These are phyloP conservation scores for Dicrurus megarhynchus DNA, from an alignment of 2,113 vertebrate species.

Conservation along the genomic window DNA sequence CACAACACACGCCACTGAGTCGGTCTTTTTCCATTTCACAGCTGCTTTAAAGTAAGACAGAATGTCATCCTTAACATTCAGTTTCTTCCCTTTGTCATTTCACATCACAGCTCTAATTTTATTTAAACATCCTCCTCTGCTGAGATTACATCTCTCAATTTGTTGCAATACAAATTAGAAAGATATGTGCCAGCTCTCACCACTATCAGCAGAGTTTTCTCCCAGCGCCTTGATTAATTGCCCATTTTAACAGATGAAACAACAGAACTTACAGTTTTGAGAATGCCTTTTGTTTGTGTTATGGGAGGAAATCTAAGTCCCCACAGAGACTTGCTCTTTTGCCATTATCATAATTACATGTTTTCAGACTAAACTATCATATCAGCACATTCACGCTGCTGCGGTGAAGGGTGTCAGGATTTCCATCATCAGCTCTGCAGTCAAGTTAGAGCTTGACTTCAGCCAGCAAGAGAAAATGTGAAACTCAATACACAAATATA, in stretches of 20 bases:
- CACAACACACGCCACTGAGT: not conserved
- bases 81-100: not conserved
- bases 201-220: not conserved
- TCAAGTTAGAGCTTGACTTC: not conserved
- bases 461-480: not conserved
- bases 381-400: not conserved
- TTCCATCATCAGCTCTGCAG: not conserved
- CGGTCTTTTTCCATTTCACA: not conserved
- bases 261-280: constrained; percentile 28
- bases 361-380: not conserved
- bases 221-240: constrained; percentile 7
- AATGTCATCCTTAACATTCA: not conserved
- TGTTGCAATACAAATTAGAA: constrained; percentile 36
- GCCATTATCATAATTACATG: constrained; percentile 34
- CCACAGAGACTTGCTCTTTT: constrained; percentile 17
- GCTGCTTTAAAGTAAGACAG: not conserved
- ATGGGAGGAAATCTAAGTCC: constrained; percentile 1
- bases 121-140: constrained; percentile 22
- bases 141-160: constrained; percentile 31
- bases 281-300: constrained; percentile 33
- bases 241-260: constrained; percentile 38
- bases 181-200: not conserved
- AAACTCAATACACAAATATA: not conserved
- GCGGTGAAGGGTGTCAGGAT: not conserved
- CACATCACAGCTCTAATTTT: constrained; percentile 20